A percentile compares a stretch with the other conserved stretches of the same genome.
These are phyloP conservation scores for Uromys caudimaculatus DNA, from an alignment of 2,797 vertebrate species.

Conservation along the genomic window DNA sequence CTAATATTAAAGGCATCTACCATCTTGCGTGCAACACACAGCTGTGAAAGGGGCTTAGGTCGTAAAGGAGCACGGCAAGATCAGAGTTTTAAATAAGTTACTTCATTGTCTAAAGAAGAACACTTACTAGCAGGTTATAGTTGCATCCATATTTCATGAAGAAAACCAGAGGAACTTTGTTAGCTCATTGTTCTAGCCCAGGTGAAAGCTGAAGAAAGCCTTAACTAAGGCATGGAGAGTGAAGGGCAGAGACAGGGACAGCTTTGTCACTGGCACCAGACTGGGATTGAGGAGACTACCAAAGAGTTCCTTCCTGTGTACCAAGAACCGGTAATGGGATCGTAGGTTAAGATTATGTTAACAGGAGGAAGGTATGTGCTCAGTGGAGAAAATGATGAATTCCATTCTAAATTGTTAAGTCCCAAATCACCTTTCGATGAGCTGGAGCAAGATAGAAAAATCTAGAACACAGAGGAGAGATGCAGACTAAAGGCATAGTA, in stretches of 20 bases:
- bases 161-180: constrained; percentile 29
- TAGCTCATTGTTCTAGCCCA: not conserved
- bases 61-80: constrained; percentile 1
- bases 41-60: not conserved
- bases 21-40: constrained; percentile 5
- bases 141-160: not conserved
- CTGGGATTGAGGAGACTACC: not conserved
- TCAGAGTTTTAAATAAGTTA: constrained; percentile 30
- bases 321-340: not conserved
- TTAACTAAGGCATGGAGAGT: not conserved
- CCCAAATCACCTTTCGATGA: not conserved
- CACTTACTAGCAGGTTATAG: not conserved
- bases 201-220: not conserved
- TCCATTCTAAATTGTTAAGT: not conserved
- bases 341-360: not conserved
- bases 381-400: constrained; percentile 26
- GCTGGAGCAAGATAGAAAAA: constrained; percentile 20
- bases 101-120: not conserved
- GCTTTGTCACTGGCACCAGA: not conserved
- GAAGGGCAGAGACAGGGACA: not conserved
- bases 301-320: not conserved
- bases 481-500: not conserved
- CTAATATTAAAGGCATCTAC: not conserved
- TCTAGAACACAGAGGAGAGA: not conserved
- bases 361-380: constrained; percentile 1